These are phyloP conservation scores for Galeopterus variegatus DNA, from an alignment of 2,113 vertebrate species.

Conservation along the genomic window DNA sequence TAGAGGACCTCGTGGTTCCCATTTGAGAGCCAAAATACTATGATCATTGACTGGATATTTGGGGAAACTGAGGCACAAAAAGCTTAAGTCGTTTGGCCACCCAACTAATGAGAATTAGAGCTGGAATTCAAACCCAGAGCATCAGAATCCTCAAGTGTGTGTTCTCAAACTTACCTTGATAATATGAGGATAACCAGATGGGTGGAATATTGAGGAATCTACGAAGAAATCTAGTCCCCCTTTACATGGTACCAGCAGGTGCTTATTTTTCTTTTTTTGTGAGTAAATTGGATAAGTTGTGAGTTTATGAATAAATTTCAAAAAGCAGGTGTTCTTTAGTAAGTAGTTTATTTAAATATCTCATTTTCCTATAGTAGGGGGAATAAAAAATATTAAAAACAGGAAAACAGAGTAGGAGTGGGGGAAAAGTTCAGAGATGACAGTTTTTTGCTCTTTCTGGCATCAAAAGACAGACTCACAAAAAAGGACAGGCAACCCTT, in stretches of 20 bases:
- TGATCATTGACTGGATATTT: neutral
- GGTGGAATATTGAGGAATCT: neutral
- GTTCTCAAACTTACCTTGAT: neutral
- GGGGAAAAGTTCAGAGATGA: neutral
- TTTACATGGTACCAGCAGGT: neutral
- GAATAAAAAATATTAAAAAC: conserved; percentile 30
- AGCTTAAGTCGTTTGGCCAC: neutral
- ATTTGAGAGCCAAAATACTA: neutral
- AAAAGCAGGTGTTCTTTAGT: conserved; percentile 22
- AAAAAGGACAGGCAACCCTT: neutral
- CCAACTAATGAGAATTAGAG: neutral
- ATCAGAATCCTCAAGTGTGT: neutral
- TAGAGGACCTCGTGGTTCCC: neutral
- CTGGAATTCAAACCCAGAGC: neutral
- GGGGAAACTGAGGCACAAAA: neutral
- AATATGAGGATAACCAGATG: accelerated
- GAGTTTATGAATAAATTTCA: neutral
- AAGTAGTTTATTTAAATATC: neutral
- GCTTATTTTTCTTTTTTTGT: neutral
- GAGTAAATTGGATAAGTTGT: neutral
- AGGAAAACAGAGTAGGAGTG: neutral
- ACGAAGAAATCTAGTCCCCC: neutral
- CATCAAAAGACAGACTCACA: conserved; percentile 5
- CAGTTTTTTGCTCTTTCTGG: neutral
- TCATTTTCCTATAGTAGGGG: neutral